Conservation (phyloP, 2,113 vertebrate genomes). For the Corythornis madagascariensis region DNA sequence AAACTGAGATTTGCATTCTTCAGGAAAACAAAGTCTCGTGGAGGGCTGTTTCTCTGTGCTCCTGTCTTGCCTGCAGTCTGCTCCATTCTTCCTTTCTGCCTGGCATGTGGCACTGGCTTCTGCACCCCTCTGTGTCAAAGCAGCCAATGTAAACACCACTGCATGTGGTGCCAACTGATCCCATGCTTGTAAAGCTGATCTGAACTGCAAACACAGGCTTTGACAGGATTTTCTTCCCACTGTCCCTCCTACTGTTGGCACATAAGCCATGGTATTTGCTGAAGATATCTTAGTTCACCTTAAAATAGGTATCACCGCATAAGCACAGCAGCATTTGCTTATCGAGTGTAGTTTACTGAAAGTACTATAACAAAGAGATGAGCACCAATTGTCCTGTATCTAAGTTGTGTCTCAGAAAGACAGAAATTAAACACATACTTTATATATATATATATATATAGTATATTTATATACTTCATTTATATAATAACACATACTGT, state of each 20-base stretch:
- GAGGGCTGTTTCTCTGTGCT: background rate
- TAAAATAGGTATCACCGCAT: background rate
- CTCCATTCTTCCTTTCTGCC: background rate
- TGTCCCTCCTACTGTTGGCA: background rate
- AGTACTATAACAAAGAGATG: background rate
- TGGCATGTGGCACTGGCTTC: background rate
- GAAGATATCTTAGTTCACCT: background rate
- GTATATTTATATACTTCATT: no score
- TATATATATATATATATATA: no score
- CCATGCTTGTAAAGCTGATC: background rate
- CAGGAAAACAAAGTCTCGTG: background rate
- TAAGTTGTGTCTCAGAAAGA: background rate
- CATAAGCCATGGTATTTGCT: rapidly evolving
- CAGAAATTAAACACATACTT: background rate
- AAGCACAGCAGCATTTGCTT: background rate
- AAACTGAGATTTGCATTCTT: background rate
- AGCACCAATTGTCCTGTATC: background rate
- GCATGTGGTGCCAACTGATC: background rate
- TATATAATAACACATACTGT: background rate
- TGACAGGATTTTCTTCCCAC: background rate
- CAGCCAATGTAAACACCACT: background rate
- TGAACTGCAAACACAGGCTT: background rate
- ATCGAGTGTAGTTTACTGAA: background rate
- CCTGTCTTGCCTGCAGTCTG: background rate
- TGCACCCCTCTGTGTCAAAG: rapidly evolving